A percentile compares a stretch with the other conserved stretches of the same genome.
Evolutionary conservation across 2,113 vertebrate species (phyloP).

Genomic region (Nycticebus coucang): DNA sequence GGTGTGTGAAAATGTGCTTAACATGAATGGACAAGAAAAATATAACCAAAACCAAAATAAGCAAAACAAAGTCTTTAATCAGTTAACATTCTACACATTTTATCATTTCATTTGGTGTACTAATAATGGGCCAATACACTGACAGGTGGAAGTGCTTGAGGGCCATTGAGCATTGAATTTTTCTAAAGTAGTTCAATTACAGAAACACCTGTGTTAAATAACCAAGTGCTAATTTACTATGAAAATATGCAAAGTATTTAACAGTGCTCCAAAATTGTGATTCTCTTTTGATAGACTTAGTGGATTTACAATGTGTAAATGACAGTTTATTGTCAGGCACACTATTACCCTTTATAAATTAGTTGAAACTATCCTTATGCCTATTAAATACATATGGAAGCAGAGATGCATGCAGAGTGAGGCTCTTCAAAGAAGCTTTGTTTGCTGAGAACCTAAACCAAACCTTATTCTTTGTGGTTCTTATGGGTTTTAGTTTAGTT

Average conservation of each 20-base stretch:
- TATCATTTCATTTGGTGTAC: conserved; percentile 34
- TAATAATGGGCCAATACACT: conserved; percentile 60
- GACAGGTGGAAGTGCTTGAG: conserved; percentile 65
- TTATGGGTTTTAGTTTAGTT: neutral
- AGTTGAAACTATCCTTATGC: neutral
- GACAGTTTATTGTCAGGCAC: conserved; percentile 52
- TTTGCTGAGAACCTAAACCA: neutral
- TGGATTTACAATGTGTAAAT: conserved; percentile 55
- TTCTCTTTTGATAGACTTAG: conserved; percentile 54
- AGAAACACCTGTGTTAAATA: conserved; percentile 73
- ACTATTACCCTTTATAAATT: conserved; percentile 36
- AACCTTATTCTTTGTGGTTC: neutral
- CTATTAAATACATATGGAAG: conserved; percentile 32
- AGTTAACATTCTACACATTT: conserved; percentile 59
- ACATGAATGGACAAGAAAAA: conserved; percentile 49
- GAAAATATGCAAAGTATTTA: conserved; percentile 63
- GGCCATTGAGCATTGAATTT: conserved; percentile 62
- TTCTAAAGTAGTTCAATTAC: conserved; percentile 65
- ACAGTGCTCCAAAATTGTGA: conserved; percentile 51
- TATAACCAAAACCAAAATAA: conserved; percentile 24
- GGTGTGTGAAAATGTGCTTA: conserved; percentile 9
- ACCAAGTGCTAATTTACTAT: conserved; percentile 62
- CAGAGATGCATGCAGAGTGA: neutral
- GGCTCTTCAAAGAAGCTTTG: neutral
- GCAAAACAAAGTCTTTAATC: conserved; percentile 19